Evolutionary conservation across 2,113 vertebrate species (phyloP).

Genomic region (Rhizomys pruinosus): DNA sequence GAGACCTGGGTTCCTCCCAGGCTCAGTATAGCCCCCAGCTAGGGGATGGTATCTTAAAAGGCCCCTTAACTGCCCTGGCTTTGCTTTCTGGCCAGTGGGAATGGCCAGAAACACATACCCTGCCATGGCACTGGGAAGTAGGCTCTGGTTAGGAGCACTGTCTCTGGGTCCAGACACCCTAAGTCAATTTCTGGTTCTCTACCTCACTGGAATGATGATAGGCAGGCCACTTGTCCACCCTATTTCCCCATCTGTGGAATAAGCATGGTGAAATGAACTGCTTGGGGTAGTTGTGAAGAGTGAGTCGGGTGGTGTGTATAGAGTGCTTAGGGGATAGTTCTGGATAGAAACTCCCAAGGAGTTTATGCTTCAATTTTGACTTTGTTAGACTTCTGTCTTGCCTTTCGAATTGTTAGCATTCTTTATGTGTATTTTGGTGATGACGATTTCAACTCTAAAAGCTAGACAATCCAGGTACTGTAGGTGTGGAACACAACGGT

Average conservation of each 20-base stretch:
- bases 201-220: neutral
- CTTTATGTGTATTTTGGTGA: neutral
- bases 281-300: neutral
- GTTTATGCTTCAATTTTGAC: constrained; percentile 9
- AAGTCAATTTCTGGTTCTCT: neutral
- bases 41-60: neutral
- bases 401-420: constrained; percentile 34
- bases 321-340: neutral
- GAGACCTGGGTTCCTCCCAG: neutral
- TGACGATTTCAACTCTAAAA: constrained; percentile 43
- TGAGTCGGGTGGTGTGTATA: neutral
- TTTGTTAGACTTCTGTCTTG: constrained; percentile 38
- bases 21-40: neutral
- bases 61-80: neutral
- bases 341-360: neutral
- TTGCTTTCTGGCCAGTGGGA: neutral
- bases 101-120: neutral
- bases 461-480: neutral
- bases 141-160: neutral
- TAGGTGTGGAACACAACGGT: neutral
- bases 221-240: neutral
- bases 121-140: neutral
- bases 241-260: neutral
- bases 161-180: neutral
- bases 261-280: neutral